Evolutionary conservation across 2,797 vertebrate genomes (phyloP), one percentile per base, ranked within the genome.

Genomic region (Australoheros facetus): DNA sequence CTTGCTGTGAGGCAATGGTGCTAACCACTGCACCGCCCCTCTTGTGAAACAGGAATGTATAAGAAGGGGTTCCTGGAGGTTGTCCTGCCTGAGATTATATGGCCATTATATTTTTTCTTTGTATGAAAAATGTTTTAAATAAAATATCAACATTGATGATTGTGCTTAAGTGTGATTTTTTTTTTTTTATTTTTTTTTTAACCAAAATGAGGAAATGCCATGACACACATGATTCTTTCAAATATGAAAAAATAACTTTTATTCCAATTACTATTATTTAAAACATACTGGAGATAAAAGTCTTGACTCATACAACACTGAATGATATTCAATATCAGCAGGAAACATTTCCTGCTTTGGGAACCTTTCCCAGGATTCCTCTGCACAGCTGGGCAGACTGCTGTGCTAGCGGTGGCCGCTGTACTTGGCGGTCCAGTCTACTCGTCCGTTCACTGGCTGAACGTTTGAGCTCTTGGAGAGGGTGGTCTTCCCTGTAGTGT

Each of bases 391-490:
- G 30, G 16, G 72, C 4, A 2, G 23, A 17, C 54, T 58, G 62
- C 45, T 26, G 73, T 45, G 80, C 92, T 97, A 97, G 84, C 95
- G 94, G 89, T 96, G 95, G 73, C 95, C 94, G 89, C 97, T 96
- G 0, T 99, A 99, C 93, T 99, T 99, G 85, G 97, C 95, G 9
- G 93, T 88, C 97, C 97, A 99, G 93, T 99, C 97, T 4, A 96
- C 96, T 86, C 96, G 95, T 78, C 97, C 97, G 1, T 97, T 97
- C 10, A 98, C 93, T 1, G 96, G 94, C 81, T 96, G 95, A 32
- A 94, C 71, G 3, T 94, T 88, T 78, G 95, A 90, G 48, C 92
- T 88, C 0, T 83, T 95, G 71, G 88, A 85, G 83, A 95, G 83
- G 4, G 92, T 85, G 55, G 83, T 92, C 88, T 94, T 97, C 62